phyloP scores from a whole-genome alignment of 2,113 vertebrate species.

The Morone saxatilis region DNA sequence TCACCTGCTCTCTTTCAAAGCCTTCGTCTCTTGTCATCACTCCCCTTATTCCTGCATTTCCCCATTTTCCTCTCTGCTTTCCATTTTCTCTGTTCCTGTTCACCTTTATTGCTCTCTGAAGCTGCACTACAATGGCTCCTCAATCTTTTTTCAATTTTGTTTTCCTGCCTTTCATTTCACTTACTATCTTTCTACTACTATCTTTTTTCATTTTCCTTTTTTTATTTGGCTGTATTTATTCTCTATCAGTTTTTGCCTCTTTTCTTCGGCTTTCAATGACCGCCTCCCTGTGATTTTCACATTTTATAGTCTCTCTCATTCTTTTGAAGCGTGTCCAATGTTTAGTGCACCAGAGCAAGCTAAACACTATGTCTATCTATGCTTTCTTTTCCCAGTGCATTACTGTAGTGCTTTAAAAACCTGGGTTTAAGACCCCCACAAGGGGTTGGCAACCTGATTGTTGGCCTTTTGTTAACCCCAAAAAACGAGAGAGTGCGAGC shows the following conservation, averaged over 20 bases:
- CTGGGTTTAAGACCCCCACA: not conserved
- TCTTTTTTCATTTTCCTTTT: not conserved
- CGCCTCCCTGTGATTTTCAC: not conserved
- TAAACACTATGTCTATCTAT: not conserved
- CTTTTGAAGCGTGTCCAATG: not conserved
- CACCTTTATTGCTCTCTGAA: slow-evolving; percentile 40
- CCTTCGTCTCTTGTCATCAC: slow-evolving; percentile 2
- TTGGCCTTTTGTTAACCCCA: too few relatives aligned
- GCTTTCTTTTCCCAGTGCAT: not conserved
- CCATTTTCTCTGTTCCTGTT: slow-evolving; percentile 44
- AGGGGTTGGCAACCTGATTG: not conserved
- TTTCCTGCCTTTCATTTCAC: slow-evolving; percentile 38
- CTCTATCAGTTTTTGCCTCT: slow-evolving; percentile 3
- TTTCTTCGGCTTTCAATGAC: slow-evolving; percentile 22
- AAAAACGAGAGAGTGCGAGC: too few relatives aligned
- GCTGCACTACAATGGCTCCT: slow-evolving; percentile 40
- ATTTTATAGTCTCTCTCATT: not conserved
- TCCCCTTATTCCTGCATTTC: slow-evolving; percentile 25
- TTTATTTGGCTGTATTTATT: slow-evolving; percentile 18
- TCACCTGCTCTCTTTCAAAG: slow-evolving; percentile 58
- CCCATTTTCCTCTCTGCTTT: slow-evolving; percentile 6
- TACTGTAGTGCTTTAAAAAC: not conserved
- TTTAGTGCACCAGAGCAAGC: not conserved
- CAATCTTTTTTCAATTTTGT: slow-evolving; percentile 33
- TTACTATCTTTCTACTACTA: not conserved